Evolutionary conservation across 2,113 vertebrate genomes (phyloP), one percentile per base, ranked within the genome.

Genomic region (Forbesichthys agassizii): DNA sequence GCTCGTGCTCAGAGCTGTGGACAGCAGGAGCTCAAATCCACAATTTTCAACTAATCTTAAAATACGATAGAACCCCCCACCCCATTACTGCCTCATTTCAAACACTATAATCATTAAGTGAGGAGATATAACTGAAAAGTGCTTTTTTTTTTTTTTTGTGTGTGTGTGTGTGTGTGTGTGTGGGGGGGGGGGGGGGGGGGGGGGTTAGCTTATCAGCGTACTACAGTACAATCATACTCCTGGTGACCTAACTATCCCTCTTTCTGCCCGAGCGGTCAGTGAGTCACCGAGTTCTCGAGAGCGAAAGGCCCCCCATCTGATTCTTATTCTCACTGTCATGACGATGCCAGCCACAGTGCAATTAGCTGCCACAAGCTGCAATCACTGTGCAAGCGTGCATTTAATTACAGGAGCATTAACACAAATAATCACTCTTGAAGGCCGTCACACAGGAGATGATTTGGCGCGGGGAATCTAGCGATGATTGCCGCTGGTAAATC

Each of bases 401-500:
- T 91, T 90, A 90, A 91, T 91, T 91, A 88, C 77, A 81, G 81
- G 75, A 80, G 86, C 81, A 89, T 90, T 88, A 89, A 79, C 79
- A 82, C 84, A 88, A 89, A 86, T 71, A 89, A 87, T 87, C 69
- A n/a, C 83, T 85, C 80, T 84, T 66, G 64, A 83, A 82, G 75
- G 83, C 79, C 85, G 76, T 84, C 86, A 81, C 81, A 85, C 78
- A 83, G 82, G 88, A 87, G 78, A 82, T 84, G 88, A 88, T 88
- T 83, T 86, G 83, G 86, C 71, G 53, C 64, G 84, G 75, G 69
- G 85, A 73, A 81, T 77, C 72, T 12, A 63, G 73, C 55, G 78
- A 84, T 87, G 82, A 89, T 90, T 91, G 88, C 78, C 61, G 86
- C 81, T 80, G 74, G 82, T 88, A 88, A 89, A 89, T 87, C 82